A percentile compares a stretch with the other conserved stretches of the same genome.
Conservation (phyloP, 2,797 vertebrate species). For the Sebastiscus albofasciatus region DNA sequence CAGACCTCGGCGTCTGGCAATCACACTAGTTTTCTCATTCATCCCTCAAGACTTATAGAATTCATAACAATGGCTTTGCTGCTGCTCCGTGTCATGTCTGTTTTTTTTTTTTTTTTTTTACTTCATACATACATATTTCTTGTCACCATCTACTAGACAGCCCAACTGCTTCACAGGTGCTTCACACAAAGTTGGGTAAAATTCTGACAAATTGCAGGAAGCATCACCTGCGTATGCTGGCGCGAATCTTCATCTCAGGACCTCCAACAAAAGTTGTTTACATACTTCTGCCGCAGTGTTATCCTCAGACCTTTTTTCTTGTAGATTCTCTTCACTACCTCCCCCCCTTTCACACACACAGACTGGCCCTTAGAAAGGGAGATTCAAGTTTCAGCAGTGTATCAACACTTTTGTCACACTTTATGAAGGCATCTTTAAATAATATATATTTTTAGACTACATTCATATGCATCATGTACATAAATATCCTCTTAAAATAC, state of each 20-base stretch:
- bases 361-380: not conserved
- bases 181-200: slow-evolving; percentile 68
- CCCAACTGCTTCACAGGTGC: slow-evolving; percentile 67
- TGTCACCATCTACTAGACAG: slow-evolving; percentile 39
- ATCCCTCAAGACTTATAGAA: slow-evolving; percentile 67
- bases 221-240: slow-evolving; percentile 62
- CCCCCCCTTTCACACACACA: not conserved
- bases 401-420: not conserved
- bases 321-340: not conserved
- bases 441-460: not conserved
- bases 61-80: slow-evolving; percentile 67
- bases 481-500: not conserved
- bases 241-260: slow-evolving; percentile 41
- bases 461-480: not conserved
- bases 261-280: slow-evolving; percentile 76
- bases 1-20: slow-evolving; percentile 70
- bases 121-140: slow-evolving; percentile 50
- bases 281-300: slow-evolving; percentile 69
- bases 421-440: not conserved
- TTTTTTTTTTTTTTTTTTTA: slow-evolving; percentile 42
- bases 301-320: slow-evolving; percentile 51
- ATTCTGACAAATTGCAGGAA: slow-evolving; percentile 67
- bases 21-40: slow-evolving; percentile 63
- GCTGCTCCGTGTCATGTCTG: slow-evolving; percentile 64
- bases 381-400: not conserved